Evolutionary conservation across 2,888 invertebrate species (phyloP), one percentile per base, ranked within the genome.

Genomic region (Blomia tropicalis): DNA sequence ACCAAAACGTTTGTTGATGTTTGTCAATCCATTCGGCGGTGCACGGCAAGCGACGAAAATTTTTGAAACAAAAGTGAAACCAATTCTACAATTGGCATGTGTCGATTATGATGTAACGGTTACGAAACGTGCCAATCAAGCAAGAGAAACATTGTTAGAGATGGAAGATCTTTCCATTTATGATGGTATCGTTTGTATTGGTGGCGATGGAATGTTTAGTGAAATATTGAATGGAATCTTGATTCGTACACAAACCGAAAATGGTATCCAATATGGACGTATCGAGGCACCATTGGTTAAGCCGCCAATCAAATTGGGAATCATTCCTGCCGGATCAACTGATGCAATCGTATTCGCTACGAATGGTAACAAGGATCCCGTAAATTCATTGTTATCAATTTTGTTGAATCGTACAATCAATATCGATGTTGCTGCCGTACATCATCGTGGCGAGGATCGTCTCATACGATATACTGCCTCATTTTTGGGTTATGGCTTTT

Each of bases 1-100:
- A 59, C 85, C 88, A 4, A 80, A 80, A 67, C 80, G 79, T 56
- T 74, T 89, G 44, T 73, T 88, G 59, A 77, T 88, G 19, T 87
- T 89, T 74, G 80, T 89, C 1, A 89, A 89, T 75, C 89, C 89
- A 0, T 84, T 80, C 71, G 87, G 88, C 1, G 89, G 89, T 0
- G 83, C 83, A 69, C 80, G 80, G 70, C 80, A 81, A 69, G 87
- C 83, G 0, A 73, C 81, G 61, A 79, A 81, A 68, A 82, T 85
- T 58, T 87, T 83, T 74, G 81, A 84, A 67, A 82, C 83, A 65
- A 79, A 81, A 67, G 84, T 85, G 27, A 71, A 72, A 31, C 77
- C 77, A 2, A 69, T 79, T 31, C 75, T 79, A 69, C 72, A 75
- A 44, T 64, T 77, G 63, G 77, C 77, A 7, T 74, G 73, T 2